Conservation (phyloP, 1,140 invertebrate genomes). For the Steinernema khuongi region DNA sequence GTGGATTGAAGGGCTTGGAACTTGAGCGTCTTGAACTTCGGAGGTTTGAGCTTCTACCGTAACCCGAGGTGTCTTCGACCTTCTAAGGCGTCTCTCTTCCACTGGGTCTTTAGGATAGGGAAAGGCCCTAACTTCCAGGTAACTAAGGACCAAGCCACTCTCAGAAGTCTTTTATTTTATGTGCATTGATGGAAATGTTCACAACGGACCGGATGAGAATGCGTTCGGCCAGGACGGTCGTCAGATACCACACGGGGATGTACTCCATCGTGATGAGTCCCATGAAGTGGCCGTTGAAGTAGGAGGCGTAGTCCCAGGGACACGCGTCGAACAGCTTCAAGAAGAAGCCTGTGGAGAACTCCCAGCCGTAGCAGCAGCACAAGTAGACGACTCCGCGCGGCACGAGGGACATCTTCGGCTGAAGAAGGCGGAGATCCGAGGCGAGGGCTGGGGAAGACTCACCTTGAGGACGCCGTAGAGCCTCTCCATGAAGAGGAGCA, state of each 20-base stretch:
- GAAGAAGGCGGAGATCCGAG: background rate
- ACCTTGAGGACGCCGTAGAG: constrained; percentile 58
- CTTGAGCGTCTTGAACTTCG: too few relatives aligned
- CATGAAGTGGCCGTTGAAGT: constrained; percentile 62
- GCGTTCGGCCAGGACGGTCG: constrained; percentile 59
- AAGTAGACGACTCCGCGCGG: constrained; percentile 61
- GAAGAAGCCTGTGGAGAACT: constrained; percentile 62
- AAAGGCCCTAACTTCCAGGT: too few relatives aligned
- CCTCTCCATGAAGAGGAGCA: constrained; percentile 61
- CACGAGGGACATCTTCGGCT: constrained; percentile 49
- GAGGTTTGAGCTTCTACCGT: too few relatives aligned
- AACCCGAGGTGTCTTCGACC: too few relatives aligned
- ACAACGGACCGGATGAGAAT: constrained; percentile 50
- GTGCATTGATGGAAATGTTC: background rate
- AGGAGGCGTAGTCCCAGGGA: constrained; percentile 64
- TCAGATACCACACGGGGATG: constrained; percentile 63
- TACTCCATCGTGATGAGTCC: constrained; percentile 64
- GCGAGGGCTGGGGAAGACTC: background rate
- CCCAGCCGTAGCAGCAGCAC: constrained; percentile 63
- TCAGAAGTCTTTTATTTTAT: background rate
- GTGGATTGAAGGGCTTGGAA: too few relatives aligned
- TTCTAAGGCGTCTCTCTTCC: too few relatives aligned
- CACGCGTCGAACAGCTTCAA: constrained; percentile 62
- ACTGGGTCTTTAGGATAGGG: too few relatives aligned
- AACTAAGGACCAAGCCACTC: background rate